A percentile compares a stretch with the other conserved stretches of the same genome.
phyloP scores from a whole-genome alignment of 2,888 invertebrate species.

The Ormyrus pomaceus region DNA sequence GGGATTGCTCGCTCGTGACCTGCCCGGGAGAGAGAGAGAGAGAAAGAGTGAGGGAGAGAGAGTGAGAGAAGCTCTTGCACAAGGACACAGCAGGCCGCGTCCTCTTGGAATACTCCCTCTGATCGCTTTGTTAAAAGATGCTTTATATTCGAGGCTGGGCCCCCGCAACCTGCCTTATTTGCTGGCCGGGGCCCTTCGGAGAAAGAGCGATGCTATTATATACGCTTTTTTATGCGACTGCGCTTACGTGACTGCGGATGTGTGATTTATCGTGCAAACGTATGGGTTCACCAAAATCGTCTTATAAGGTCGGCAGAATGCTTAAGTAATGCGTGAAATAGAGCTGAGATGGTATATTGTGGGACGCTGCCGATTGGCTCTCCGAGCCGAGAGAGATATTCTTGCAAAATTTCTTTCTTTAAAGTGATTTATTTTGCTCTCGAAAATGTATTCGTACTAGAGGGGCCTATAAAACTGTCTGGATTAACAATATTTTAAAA shows the following conservation, averaged over 20 bases:
- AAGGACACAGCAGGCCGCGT: conserved; percentile 63
- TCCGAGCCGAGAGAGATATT: no score
- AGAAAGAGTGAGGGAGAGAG: neutral
- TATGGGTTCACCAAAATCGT: neutral
- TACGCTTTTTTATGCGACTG: conserved; percentile 31
- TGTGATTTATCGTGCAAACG: conserved; percentile 44
- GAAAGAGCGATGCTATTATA: conserved; percentile 32
- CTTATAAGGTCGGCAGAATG: no score
- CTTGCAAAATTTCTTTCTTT: neutral
- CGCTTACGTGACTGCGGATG: neutral
- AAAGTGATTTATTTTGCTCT: no score
- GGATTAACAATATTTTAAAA: no score
- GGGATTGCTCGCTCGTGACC: conserved; percentile 46
- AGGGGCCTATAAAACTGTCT: no score
- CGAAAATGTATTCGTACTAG: no score
- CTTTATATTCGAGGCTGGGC: conserved; percentile 45
- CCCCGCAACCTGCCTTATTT: conserved; percentile 39
- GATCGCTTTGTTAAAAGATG: conserved; percentile 54
- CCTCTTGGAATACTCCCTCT: conserved; percentile 40
- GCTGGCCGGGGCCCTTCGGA: conserved; percentile 34
- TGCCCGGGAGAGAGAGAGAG: conserved; percentile 15
- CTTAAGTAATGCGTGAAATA: no score
- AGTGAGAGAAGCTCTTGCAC: conserved; percentile 37
- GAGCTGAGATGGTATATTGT: no score
- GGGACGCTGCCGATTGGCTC: neutral